Evolutionary conservation across 1,140 invertebrate species (phyloP).

Genomic region (Mercenaria mercenaria): DNA sequence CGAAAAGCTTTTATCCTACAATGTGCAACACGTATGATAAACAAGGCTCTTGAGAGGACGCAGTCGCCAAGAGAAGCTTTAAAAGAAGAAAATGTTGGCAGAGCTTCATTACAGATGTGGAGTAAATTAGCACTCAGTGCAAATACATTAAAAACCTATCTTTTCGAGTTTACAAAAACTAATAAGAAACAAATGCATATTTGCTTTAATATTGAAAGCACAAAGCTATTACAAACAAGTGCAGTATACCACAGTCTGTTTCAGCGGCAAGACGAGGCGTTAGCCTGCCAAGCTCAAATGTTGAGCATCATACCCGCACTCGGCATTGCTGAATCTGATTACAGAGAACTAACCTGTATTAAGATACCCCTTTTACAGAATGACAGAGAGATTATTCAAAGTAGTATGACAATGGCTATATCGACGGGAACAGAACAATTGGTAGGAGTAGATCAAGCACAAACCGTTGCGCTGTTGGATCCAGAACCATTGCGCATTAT

Average conservation of each 20-base stretch:
- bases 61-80: slow-evolving; percentile 11
- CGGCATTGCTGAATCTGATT: neutral
- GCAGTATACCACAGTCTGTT: slow-evolving; percentile 40
- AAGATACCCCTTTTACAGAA: slow-evolving; percentile 19
- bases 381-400: neutral
- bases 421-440: neutral
- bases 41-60: slow-evolving; percentile 23
- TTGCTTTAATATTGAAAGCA: slow-evolving; percentile 22
- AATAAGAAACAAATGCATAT: neutral
- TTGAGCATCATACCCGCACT: slow-evolving; percentile 3
- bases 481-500: neutral
- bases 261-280: slow-evolving; percentile 25
- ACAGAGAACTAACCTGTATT: neutral
- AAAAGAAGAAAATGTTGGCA: neutral
- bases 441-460: too few species aligned
- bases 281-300: slow-evolving; percentile 34
- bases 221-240: slow-evolving; percentile 15
- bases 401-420: neutral
- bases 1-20: slow-evolving; percentile 5
- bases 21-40: slow-evolving; percentile 49
- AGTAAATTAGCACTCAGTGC: slow-evolving; percentile 44
- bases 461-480: neutral
- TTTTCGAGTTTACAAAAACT: neutral
- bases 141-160: slow-evolving; percentile 17
- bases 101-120: slow-evolving; percentile 28